Conservation (phyloP, 2,888 invertebrate genomes). For the Sinhomidia bicolor region DNA sequence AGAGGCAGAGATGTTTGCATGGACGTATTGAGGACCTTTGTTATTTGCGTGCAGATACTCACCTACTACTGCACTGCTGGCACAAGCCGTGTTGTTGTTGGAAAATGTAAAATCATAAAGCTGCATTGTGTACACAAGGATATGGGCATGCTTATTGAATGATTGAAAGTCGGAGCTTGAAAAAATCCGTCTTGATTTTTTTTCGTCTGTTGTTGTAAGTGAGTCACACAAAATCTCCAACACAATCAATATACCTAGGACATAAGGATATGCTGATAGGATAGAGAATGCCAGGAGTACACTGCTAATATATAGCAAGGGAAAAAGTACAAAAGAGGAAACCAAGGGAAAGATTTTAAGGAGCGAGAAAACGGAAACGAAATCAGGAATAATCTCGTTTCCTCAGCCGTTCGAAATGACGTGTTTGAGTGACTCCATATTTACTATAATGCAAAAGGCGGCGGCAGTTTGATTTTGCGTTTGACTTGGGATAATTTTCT, state of each 20-base stretch:
- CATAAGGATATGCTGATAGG: too few relatives aligned
- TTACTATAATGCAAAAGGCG: slow-evolving; percentile 17
- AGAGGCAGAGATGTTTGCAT: neutral
- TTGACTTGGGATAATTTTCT: slow-evolving; percentile 42
- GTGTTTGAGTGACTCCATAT: slow-evolving; percentile 34
- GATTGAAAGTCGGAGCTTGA: neutral
- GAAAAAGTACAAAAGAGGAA: slow-evolving; percentile 20
- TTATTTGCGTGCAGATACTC: neutral
- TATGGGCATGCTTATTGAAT: neutral
- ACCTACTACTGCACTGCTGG: too few relatives aligned
- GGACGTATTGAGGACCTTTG: slow-evolving; percentile 4
- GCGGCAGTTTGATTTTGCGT: slow-evolving; percentile 26
- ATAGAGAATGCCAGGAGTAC: too few relatives aligned
- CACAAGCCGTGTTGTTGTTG: too few relatives aligned
- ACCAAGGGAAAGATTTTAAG: slow-evolving; percentile 36
- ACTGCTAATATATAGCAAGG: too few relatives aligned
- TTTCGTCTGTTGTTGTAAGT: too few relatives aligned
- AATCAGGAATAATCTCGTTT: slow-evolving; percentile 44
- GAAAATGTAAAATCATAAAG: slow-evolving; percentile 7
- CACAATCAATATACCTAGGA: too few relatives aligned
- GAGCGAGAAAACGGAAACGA: slow-evolving; percentile 48
- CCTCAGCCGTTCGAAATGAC: slow-evolving; percentile 31
- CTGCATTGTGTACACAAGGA: neutral
- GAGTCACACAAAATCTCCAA: neutral
- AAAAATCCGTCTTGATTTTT: neutral